Evolutionary conservation across 2,888 invertebrate species (phyloP).

Genomic region (Lysandra coridon): DNA sequence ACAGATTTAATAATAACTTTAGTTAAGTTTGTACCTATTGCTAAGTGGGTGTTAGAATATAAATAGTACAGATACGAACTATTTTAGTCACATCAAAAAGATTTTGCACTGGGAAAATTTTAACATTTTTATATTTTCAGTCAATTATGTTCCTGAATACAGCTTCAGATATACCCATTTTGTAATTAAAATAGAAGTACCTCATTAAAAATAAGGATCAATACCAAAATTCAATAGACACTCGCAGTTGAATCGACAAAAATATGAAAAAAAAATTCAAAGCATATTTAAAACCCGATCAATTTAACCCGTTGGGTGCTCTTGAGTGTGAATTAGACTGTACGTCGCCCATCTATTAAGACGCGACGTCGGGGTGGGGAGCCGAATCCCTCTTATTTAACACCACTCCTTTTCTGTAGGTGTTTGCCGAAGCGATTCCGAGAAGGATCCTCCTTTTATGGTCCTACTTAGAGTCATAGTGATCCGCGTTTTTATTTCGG

Average conservation of each 20-base stretch:
- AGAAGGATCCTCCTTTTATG: slow-evolving; percentile 76
- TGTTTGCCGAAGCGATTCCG: slow-evolving; percentile 79
- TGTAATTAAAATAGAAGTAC: background rate
- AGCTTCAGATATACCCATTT: background rate
- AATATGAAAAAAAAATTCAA: slow-evolving; percentile 12
- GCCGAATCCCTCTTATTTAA: slow-evolving; percentile 80
- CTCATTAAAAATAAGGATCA: background rate
- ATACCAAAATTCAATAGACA: background rate
- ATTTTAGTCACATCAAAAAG: background rate
- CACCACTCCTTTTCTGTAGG: slow-evolving; percentile 77
- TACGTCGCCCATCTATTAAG: slow-evolving; percentile 63
- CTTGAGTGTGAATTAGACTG: slow-evolving; percentile 55
- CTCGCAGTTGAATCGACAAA: background rate
- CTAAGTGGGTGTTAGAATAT: background rate
- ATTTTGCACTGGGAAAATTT: background rate
- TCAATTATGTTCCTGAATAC: background rate
- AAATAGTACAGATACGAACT: background rate
- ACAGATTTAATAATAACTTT: background rate
- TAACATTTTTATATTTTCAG: background rate
- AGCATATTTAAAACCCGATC: slow-evolving; percentile 27
- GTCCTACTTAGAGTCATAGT: slow-evolving; percentile 76
- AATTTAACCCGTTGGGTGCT: slow-evolving; percentile 53
- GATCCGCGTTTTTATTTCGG: slow-evolving; percentile 80
- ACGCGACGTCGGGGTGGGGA: slow-evolving; percentile 49
- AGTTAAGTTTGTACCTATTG: background rate